Evolutionary conservation across 1,140 invertebrate genomes (phyloP).

Genomic region (Pogonomyrmex californicus): DNA sequence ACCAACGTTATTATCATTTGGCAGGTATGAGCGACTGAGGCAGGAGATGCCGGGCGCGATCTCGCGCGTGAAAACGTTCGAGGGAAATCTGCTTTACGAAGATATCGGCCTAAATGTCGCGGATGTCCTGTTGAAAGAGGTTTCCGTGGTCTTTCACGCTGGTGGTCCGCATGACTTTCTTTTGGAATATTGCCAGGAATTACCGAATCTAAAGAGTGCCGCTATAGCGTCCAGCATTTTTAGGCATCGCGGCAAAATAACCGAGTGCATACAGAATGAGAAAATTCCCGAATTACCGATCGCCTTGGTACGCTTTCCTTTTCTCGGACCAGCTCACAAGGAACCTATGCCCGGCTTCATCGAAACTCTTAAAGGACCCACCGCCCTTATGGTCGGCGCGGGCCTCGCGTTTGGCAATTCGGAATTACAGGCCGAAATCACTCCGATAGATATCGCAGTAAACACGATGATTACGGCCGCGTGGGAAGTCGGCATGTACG

Average conservation of each 20-base stretch:
- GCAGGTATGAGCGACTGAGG: slow-evolving; percentile 79
- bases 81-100: slow-evolving; percentile 80
- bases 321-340: slow-evolving; percentile 76
- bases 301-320: slow-evolving; percentile 73
- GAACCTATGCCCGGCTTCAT: slow-evolving; percentile 81
- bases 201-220: slow-evolving; percentile 70
- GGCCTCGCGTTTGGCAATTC: slow-evolving; percentile 73
- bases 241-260: slow-evolving; percentile 67
- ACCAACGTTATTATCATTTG: slow-evolving; percentile 43
- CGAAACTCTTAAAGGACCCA: slow-evolving; percentile 74
- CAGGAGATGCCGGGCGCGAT: slow-evolving; percentile 75
- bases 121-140: slow-evolving; percentile 68
- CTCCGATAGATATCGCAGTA: slow-evolving; percentile 77
- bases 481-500: slow-evolving; percentile 74
- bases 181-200: slow-evolving; percentile 72
- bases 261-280: slow-evolving; percentile 66
- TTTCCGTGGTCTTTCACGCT: slow-evolving; percentile 78
- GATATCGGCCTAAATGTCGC: slow-evolving; percentile 65
- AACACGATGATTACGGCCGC: slow-evolving; percentile 79
- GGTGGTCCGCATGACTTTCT: slow-evolving; percentile 73
- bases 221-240: slow-evolving; percentile 69
- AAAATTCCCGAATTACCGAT: slow-evolving; percentile 69
- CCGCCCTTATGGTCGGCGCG: slow-evolving; percentile 79
- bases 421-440: slow-evolving; percentile 74
- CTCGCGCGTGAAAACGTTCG: slow-evolving; percentile 71